phyloP scores from a whole-genome alignment of 2,113 vertebrate species.

The Argyrosomus japonicus region DNA sequence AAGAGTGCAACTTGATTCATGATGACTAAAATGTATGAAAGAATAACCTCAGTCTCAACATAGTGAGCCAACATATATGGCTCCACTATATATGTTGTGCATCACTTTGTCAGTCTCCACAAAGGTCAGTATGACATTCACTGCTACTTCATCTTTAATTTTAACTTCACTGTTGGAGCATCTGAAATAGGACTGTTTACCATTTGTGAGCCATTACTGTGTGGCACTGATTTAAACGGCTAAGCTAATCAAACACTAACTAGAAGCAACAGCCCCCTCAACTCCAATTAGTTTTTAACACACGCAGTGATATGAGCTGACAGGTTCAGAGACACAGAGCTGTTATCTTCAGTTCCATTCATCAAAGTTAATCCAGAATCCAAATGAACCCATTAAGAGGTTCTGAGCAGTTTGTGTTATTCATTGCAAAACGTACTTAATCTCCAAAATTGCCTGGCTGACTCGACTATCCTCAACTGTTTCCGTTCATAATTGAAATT shows the following conservation, averaged over 20 bases:
- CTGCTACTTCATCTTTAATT: neutral
- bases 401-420: neutral
- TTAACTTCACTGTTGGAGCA: neutral
- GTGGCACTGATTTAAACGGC: neutral
- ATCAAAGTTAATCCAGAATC: neutral
- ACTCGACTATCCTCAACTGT: neutral
- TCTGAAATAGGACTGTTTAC: neutral
- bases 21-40: too few species aligned
- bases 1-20: neutral
- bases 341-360: neutral
- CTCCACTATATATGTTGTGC: neutral
- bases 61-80: too few species aligned
- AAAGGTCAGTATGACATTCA: neutral
- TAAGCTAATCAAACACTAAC: neutral
- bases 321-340: neutral
- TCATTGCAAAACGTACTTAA: slow-evolving; percentile 9
- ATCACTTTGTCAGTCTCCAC: neutral
- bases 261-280: neutral
- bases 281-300: neutral
- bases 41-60: too few species aligned
- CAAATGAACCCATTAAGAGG: slow-evolving; percentile 13
- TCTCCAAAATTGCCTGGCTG: neutral
- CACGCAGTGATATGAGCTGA: neutral
- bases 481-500: neutral
- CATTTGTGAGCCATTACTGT: neutral